These are phyloP conservation scores for Coenobita brevimanus DNA, from an alignment of 1,140 invertebrate genomes.

Conservation along the genomic window DNA sequence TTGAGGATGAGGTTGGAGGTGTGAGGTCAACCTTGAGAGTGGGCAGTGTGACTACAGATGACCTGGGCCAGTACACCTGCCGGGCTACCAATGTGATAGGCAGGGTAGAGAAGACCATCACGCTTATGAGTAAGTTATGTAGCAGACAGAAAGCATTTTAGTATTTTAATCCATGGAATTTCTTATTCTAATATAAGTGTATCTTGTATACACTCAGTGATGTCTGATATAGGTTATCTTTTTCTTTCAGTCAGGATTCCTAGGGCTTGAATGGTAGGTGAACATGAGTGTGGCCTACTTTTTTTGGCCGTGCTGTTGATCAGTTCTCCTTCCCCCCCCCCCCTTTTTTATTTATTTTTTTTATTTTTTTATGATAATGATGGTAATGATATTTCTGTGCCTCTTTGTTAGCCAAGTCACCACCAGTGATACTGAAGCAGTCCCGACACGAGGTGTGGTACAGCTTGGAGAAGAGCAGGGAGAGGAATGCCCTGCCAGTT, in stretches of 20 bases:
- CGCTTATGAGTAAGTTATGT: conserved; percentile 42
- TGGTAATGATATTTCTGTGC: too few relatives aligned
- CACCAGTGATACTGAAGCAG: conserved; percentile 56
- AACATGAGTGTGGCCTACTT: too few relatives aligned
- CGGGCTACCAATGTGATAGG: conserved; percentile 43
- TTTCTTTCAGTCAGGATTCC: too few relatives aligned
- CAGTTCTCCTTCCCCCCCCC: too few relatives aligned
- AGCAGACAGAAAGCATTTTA: neutral
- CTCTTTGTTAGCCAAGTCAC: conserved; percentile 46
- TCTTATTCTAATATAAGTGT: too few relatives aligned
- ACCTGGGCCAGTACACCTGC: conserved; percentile 58
- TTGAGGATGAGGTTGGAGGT: neutral
- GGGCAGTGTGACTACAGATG: neutral
- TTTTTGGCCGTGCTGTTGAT: too few relatives aligned
- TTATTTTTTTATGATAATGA: too few relatives aligned
- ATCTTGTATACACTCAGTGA: too few relatives aligned
- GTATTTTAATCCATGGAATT: too few relatives aligned
- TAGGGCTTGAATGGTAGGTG: too few relatives aligned
- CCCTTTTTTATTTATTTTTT: too few relatives aligned
- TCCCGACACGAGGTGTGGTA: conserved; percentile 50
- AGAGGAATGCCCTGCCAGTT: conserved; percentile 54
- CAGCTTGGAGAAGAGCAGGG: conserved; percentile 23
- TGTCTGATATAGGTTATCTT: too few relatives aligned
- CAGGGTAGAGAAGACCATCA: conserved; percentile 9
- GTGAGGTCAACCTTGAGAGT: conserved; percentile 31